These are phyloP conservation scores for Acronicta aceris DNA, from an alignment of 2,888 invertebrate genomes.

Conservation along the genomic window DNA sequence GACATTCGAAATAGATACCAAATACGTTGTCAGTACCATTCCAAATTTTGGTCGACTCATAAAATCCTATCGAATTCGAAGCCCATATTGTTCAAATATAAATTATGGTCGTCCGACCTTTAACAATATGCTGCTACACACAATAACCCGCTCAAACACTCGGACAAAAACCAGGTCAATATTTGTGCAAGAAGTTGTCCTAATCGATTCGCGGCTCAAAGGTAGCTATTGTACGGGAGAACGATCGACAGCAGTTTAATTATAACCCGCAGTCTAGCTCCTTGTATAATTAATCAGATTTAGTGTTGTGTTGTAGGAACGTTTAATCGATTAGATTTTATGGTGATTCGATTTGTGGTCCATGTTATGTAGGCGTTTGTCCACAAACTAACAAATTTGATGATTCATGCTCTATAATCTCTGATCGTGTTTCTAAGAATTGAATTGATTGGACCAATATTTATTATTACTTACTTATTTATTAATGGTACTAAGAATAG, in stretches of 20 bases:
- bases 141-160: conserved; percentile 5
- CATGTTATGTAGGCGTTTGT: background rate
- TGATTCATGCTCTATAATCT: too few species aligned
- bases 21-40: background rate
- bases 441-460: too few species aligned
- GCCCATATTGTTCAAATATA: conserved; percentile 14
- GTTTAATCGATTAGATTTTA: conserved; percentile 1
- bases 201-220: conserved; percentile 49
- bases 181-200: conserved; percentile 42
- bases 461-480: too few species aligned
- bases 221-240: conserved; percentile 49
- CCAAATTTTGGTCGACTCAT: background rate
- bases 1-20: background rate
- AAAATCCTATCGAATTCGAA: background rate
- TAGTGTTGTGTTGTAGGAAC: conserved; percentile 40
- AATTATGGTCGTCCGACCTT: conserved; percentile 1
- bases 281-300: conserved; percentile 59
- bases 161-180: conserved; percentile 23
- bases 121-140: conserved; percentile 4
- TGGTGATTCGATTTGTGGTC: background rate
- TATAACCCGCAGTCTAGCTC: conserved; percentile 43
- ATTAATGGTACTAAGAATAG: too few species aligned
- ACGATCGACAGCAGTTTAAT: conserved; percentile 58
- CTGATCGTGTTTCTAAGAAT: too few species aligned
- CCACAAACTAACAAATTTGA: too few species aligned